Percentiles rank a stretch among this genome's conserved stretches.
Evolutionary conservation across 2,797 vertebrate genomes (phyloP).

Genomic region (Xenopus petersii): DNA sequence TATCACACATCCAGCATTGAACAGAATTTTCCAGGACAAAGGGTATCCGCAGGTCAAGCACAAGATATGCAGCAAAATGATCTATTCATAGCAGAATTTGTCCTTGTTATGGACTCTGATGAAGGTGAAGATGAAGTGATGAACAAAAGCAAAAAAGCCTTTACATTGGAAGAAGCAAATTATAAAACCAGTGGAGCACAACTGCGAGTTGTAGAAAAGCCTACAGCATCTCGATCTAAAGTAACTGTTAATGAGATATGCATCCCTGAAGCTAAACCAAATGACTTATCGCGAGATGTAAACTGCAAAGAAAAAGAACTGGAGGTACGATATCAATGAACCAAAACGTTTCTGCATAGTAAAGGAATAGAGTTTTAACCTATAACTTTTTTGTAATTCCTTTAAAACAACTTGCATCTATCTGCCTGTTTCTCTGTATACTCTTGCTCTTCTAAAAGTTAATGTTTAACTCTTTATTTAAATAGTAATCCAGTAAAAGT

Average conservation of each 20-base stretch:
- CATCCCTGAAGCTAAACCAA: constrained; percentile 10
- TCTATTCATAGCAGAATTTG: constrained; percentile 80
- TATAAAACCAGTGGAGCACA: constrained; percentile 37
- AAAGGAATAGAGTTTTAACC: no score
- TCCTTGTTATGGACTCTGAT: constrained; percentile 74
- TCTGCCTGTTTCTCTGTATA: no score
- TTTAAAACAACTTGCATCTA: no score
- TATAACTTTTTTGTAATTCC: no score
- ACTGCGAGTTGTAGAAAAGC: constrained; percentile 35
- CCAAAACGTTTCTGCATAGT: no score
- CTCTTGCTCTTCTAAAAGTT: no score
- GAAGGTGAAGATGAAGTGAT: constrained; percentile 65
- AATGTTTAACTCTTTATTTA: no score
- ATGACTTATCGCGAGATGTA: constrained; percentile 22
- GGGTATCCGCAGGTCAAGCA: constrained; percentile 31
- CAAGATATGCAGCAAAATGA: constrained; percentile 70
- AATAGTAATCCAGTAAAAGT: no score
- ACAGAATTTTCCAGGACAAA: not conserved
- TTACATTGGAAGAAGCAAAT: constrained; percentile 8
- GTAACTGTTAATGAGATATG: constrained; percentile 25
- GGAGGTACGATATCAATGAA: constrained; percentile 58
- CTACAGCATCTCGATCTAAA: constrained; percentile 38
- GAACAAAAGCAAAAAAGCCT: constrained; percentile 36
- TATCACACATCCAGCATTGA: not conserved
- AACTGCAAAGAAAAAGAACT: constrained; percentile 50